Base-by-base conservation (phyloP, 2,888 invertebrate species). In the Coenonympha glycerion region DNA sequence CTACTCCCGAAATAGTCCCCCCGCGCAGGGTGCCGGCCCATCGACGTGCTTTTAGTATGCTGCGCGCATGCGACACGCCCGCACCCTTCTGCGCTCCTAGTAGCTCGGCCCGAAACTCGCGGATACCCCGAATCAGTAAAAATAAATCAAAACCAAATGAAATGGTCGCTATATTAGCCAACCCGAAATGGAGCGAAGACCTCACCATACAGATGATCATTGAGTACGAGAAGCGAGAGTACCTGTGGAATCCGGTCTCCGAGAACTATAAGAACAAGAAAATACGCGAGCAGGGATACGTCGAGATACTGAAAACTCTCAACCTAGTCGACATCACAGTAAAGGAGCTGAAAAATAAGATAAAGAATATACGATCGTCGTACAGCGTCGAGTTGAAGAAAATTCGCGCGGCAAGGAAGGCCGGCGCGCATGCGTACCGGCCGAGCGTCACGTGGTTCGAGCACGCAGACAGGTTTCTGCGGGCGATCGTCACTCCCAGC, bases 21-120 rank as follows among this genome's bases (percentile, higher is more conserved):
- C 80, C 78, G 75, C 79, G 75, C 77, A 71, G 72, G 73, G 71
- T 68, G 69, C 74, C 74, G 76, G 73, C 70, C 80, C 83, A 86
- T 84, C 85, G 86, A 85, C 87, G 86, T 87, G 87, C 87, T 87
- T 86, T 87, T 87, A 87, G 87, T 87, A 84, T 87, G 87, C 87
- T 87, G 83, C 86, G 86, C 87, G 87, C 87, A 86, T 87, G 87
- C 87, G 86, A 80, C 79, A 80, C 82, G 85, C 85, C 84, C 85
- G 87, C 87, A 86, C 84, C 79, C 83, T 81, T 79, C 79, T 81
- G 75, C 69, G 80, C 78, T 76, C 80, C 79, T 77, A 63, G 76
- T 80, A 74, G 64, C 61, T 49, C 60, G 64, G 64, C 71, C 61
- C 63, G 64, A 70, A 70, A 61, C 64, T 71, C 80, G 79, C 79